Evolutionary conservation across 2,797 vertebrate species (phyloP).

Genomic region (Sebastes kiyomatsui): DNA sequence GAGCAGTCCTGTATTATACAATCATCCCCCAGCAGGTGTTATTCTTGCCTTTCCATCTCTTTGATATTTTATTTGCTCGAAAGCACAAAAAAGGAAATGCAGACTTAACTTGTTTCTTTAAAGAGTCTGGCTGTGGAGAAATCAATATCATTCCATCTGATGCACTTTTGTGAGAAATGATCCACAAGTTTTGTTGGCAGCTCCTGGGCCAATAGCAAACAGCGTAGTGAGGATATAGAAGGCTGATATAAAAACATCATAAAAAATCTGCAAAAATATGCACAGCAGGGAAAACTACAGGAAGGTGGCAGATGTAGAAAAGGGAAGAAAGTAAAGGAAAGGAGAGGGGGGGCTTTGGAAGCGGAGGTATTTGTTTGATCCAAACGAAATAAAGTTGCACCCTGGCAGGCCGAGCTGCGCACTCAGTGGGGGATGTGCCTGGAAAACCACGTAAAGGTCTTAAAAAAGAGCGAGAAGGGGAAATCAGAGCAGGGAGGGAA

Average conservation of each 20-base stretch:
- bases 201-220: not conserved
- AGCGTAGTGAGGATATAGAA: not conserved
- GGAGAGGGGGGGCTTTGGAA: slow-evolving; percentile 20
- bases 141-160: not conserved
- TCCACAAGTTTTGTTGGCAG: not conserved
- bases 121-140: not conserved
- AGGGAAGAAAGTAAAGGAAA: not conserved
- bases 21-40: not conserved
- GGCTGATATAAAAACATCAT: not conserved
- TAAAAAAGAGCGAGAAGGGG: slow-evolving; percentile 41
- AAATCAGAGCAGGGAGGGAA: slow-evolving; percentile 38
- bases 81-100: not conserved
- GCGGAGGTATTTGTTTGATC: slow-evolving; percentile 46
- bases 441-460: slow-evolving; percentile 39
- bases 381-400: slow-evolving; percentile 63
- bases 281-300: not conserved
- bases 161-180: not conserved
- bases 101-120: not conserved
- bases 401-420: slow-evolving; percentile 27
- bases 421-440: slow-evolving; percentile 40
- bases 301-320: slow-evolving; percentile 24
- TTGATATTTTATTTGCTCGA: not conserved
- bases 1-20: not conserved
- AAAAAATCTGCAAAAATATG: not conserved
- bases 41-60: not conserved